Evolutionary conservation across 1,140 invertebrate species (phyloP), one percentile per base, ranked within the genome.

Genomic region (Rhizoglyphus robini): DNA sequence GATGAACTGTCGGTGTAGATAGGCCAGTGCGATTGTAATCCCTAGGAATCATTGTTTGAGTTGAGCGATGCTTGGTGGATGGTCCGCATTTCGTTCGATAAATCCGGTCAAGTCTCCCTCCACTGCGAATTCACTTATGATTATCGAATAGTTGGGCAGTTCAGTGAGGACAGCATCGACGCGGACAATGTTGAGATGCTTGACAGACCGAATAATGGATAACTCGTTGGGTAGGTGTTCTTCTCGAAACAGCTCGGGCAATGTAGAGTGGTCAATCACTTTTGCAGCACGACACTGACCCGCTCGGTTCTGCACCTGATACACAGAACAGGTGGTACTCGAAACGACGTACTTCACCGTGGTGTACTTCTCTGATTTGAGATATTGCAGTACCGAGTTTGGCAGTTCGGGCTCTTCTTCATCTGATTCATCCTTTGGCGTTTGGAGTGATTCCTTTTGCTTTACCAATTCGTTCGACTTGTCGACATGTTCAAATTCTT

Each of bases 151-250:
- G 15, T 46, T 27, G 15, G n/a, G 8, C 36, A 41, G 36, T n/a
- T 38, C 18, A 11, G 58, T 38, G 15, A 47, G 32, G 32, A 63
- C 46, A 8, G 15, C 29, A 23, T 63, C 27, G 15, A 25, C 27
- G 15, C 11, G 2, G 13, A 63, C 54, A 13, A 63, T 63, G 27
- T 63, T 29, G 3, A 29, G 48, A 34, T 63, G 61, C 2, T 63
- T 29, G 1, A 63, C 1, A 2, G 18, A 13, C 11, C 54, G 54
- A 20, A 63, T 27, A 2, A 49, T 3, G 8, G 18, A 15, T 41
- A 63, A 31, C 32, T 63, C 61, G 11, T 47, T 63, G 18, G 61
- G 61, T 34, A 63, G 32, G 29, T 27, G 32, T 48, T 23, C 2
- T 30, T 46, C 30, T 23, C 38, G 61, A 23, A 63, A 27, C n/a